phyloP scores from a whole-genome alignment of 2,888 invertebrate genomes.

The Tetrapedia diversipes region DNA sequence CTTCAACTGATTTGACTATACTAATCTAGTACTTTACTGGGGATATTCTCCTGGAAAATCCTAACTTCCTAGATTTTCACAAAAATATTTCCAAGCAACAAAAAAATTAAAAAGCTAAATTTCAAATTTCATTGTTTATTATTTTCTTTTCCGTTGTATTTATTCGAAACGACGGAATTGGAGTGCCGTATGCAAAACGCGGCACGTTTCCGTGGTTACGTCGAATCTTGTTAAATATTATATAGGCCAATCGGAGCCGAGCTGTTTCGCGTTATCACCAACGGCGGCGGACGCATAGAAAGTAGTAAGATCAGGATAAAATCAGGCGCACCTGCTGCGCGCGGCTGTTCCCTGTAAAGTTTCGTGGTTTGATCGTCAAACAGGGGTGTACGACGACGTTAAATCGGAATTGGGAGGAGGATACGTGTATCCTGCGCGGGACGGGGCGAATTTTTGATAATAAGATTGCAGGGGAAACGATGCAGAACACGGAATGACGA shows the following conservation, averaged over 20 bases:
- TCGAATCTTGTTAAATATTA: conserved; percentile 29
- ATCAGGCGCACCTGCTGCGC: conserved; percentile 22
- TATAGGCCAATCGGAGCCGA: conserved; percentile 1
- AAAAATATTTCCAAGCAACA: no score
- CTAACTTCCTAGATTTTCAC: no score
- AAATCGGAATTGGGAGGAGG: conserved; percentile 23
- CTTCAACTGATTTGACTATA: no score
- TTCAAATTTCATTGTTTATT: no score
- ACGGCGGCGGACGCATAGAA: background rate
- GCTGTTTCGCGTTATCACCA: conserved; percentile 12
- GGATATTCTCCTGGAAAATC: no score
- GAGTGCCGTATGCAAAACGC: background rate
- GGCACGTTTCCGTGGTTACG: background rate
- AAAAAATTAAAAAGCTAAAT: no score
- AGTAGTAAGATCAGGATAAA: conserved; percentile 38
- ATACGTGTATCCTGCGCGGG: conserved; percentile 12
- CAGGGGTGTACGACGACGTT: conserved; percentile 16
- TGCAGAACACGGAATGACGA: conserved; percentile 12
- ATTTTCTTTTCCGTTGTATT: no score
- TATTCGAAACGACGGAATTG: background rate
- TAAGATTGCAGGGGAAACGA: conserved; percentile 18
- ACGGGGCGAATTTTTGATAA: conserved; percentile 39
- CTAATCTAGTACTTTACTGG: no score
- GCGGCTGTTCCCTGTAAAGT: no score
- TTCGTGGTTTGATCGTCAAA: background rate